A percentile compares a stretch with the other conserved stretches of the same genome.
phyloP scores from a whole-genome alignment of 2,113 vertebrate genomes.

The Semnopithecus entellus region DNA sequence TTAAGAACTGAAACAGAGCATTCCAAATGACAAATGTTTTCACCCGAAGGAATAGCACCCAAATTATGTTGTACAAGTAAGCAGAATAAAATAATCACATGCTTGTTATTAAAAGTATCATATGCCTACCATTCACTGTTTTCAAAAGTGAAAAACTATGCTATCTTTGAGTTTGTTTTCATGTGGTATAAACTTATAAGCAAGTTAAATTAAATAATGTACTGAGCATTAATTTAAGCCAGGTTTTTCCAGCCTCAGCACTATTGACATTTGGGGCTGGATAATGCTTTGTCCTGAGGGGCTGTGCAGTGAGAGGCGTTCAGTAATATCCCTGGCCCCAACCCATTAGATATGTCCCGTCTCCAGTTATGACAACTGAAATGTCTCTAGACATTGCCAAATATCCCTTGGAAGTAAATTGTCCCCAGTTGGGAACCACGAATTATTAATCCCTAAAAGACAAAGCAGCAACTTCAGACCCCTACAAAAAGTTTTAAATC shows the following conservation, averaged over 20 bases:
- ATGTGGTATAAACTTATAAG: background rate
- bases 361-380: background rate
- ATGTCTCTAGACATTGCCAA: background rate
- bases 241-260: background rate
- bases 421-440: background rate
- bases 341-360: background rate
- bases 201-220: background rate
- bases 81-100: background rate
- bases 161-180: background rate
- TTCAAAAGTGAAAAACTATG: background rate
- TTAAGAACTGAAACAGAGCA: background rate
- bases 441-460: background rate
- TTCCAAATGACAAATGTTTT: constrained; percentile 33
- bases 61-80: background rate
- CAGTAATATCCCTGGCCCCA: background rate
- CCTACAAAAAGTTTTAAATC: background rate
- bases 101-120: background rate
- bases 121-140: background rate
- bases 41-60: background rate
- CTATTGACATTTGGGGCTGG: background rate
- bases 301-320: background rate
- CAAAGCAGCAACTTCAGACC: background rate
- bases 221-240: background rate
- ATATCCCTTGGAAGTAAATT: background rate
- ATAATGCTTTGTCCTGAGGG: background rate